Evolutionary conservation across 1,140 invertebrate species (phyloP).

Genomic region (Lethrus apterus): DNA sequence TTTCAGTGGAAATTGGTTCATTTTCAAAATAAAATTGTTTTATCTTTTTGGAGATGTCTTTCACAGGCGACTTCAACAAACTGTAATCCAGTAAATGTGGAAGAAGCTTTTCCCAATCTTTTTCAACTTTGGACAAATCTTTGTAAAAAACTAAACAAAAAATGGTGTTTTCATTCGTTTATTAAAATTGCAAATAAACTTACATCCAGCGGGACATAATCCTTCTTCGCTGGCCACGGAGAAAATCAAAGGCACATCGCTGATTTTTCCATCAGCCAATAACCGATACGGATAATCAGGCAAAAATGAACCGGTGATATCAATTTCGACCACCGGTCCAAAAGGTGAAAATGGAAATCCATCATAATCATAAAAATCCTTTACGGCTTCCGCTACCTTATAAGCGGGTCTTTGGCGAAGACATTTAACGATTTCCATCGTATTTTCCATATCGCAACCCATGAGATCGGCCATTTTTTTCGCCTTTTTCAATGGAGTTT

Average conservation of each 20-base stretch:
- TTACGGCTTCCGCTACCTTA: not conserved
- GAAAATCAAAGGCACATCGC: slow-evolving; percentile 33
- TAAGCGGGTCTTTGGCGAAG: slow-evolving; percentile 38
- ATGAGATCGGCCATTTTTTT: slow-evolving; percentile 55
- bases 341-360: slow-evolving; percentile 33
- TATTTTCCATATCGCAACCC: slow-evolving; percentile 56
- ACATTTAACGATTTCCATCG: slow-evolving; percentile 60
- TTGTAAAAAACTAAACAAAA: not conserved
- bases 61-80: not conserved
- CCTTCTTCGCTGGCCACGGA: slow-evolving; percentile 32
- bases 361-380: slow-evolving; percentile 17
- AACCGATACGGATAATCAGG: slow-evolving; percentile 43
- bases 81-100: slow-evolving; percentile 4
- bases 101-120: not conserved
- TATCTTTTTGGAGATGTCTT: not conserved
- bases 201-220: slow-evolving; percentile 32
- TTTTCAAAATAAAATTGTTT: not conserved
- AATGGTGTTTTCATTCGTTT: not conserved
- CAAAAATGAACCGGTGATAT: slow-evolving; percentile 44
- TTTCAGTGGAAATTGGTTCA: not conserved
- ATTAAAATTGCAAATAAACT: slow-evolving; percentile 11
- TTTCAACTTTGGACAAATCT: not conserved
- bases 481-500: slow-evolving; percentile 59
- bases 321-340: slow-evolving; percentile 31
- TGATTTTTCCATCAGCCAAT: slow-evolving; percentile 40